Conservation (phyloP, 2,797 vertebrate species). For the Neosalanx taihuensis region DNA sequence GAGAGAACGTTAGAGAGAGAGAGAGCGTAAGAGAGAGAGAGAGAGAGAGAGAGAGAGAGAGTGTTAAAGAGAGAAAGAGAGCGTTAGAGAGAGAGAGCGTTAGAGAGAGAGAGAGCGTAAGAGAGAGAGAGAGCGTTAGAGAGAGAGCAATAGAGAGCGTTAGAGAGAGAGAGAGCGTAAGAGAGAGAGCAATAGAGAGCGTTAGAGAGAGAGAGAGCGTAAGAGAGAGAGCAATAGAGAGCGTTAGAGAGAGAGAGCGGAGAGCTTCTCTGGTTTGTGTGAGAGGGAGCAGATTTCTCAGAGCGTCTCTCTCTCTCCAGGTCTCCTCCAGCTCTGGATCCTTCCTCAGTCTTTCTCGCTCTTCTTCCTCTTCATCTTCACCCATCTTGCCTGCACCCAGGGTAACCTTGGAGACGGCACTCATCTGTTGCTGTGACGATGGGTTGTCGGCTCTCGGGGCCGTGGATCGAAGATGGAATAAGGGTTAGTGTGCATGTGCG, state of each 20-base stretch:
- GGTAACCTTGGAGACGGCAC: conserved; percentile 29
- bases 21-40: conserved; percentile 20
- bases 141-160: conserved; percentile 30
- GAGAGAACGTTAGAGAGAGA: conserved; percentile 23
- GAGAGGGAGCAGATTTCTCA: conserved; percentile 16
- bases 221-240: conserved; percentile 30
- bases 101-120: conserved; percentile 18
- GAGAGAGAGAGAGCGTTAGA: conserved; percentile 21
- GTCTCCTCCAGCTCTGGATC: conserved; percentile 40
- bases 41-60: conserved; percentile 26
- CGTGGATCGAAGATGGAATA: conserved; percentile 72
- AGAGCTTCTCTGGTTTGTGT: conserved; percentile 10
- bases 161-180: conserved; percentile 26
- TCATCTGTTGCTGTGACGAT: conserved; percentile 73
- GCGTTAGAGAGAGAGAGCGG: conserved; percentile 16
- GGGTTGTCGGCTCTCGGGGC: conserved; percentile 79
- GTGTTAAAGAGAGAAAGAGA: conserved; percentile 33
- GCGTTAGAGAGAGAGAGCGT: conserved; percentile 22
- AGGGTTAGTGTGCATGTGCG: conserved; percentile 51
- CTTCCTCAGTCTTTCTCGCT: conserved; percentile 7
- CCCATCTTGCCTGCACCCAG: conserved; percentile 32
- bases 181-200: conserved; percentile 24
- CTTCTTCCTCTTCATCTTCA: conserved; percentile 9
- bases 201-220: conserved; percentile 23
- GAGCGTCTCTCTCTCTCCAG: conserved; percentile 16